These are phyloP conservation scores for Neolamprologus cancellatus DNA, from an alignment of 2,113 vertebrate species.

Conservation along the genomic window DNA sequence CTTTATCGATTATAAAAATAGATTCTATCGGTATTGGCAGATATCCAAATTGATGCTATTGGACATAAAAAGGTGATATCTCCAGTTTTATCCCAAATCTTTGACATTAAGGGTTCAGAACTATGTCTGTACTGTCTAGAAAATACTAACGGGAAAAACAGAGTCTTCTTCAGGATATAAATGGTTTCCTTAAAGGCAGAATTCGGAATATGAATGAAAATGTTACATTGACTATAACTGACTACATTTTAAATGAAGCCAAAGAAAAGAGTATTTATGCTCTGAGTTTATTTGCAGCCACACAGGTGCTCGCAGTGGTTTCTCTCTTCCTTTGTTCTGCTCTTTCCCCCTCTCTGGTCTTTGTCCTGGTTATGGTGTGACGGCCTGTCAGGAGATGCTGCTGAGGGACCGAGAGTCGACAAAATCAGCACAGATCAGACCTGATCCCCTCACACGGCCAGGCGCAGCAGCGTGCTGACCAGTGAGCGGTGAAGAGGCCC, in stretches of 20 bases:
- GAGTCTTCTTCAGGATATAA: background rate
- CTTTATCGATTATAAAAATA: background rate
- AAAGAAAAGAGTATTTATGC: background rate
- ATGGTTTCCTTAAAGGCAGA: rapidly evolving
- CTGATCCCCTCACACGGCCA: slow-evolving; percentile 7
- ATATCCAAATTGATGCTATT: background rate
- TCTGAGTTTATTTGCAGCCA: background rate
- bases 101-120: background rate
- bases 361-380: slow-evolving; percentile 12
- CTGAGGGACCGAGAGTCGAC: slow-evolving; percentile 12
- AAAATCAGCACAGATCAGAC: slow-evolving; percentile 47
- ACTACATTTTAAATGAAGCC: background rate
- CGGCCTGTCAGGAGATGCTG: slow-evolving; percentile 42
- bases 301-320: background rate
- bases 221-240: background rate
- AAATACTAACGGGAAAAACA: background rate
- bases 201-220: background rate
- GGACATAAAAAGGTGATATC: background rate
- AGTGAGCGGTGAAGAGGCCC: slow-evolving; percentile 37
- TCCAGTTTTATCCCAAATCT: background rate
- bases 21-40: background rate
- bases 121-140: background rate
- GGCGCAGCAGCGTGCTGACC: slow-evolving; percentile 30
- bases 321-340: background rate
- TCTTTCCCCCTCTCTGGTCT: background rate